Evolutionary conservation across 1,140 invertebrate species (phyloP), one percentile per base, ranked within the genome.

Genomic region (Triops cancriformis): DNA sequence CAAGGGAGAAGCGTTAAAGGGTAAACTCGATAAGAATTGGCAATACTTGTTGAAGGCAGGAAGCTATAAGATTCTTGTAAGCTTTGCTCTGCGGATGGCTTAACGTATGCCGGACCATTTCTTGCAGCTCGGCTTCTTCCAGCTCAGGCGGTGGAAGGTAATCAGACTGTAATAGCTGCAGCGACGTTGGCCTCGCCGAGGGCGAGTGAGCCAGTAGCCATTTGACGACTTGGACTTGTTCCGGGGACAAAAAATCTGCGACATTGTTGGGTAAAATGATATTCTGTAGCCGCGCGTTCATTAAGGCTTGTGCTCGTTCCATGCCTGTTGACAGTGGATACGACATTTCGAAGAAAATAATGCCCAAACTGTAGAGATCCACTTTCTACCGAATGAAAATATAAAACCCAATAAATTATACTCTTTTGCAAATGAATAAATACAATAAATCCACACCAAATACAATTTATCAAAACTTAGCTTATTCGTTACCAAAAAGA

Each of bases 271-370:
- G 92, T 45, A 97, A 87, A 26, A 87, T 83, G 64, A 95, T 89
- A 51, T 91, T 88, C 78, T 87, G 86, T 6, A 83, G 85, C 43
- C 95, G 84, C 26, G 97, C 81, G 80, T 89, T 89, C 31, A 87
- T 86, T 26, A 97, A 85, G 23, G 96, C 87, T 82, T 91, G 89
- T 37, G 92, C 90, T 79, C 96, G 87, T 84, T 99, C 97, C 93
- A 97, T 98, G 41, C 89, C 90, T 0, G 96, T 98, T 1, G 85
- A 84, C 27, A 96, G 86, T 0, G 92, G 89, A 83, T 94, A 93
- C 81, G 92, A 94, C 97, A 99, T 98, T 87, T 97, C 94, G 84
- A 96, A 96, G 76, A 96, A 88, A 77, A 96, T 96, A n/a, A 97
- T 93, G 14, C 94, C 94, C 31, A 94, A 85, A 83, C 90, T 92